Base-by-base conservation (phyloP, 2,113 vertebrate genomes). In the Regulus satrapa region DNA sequence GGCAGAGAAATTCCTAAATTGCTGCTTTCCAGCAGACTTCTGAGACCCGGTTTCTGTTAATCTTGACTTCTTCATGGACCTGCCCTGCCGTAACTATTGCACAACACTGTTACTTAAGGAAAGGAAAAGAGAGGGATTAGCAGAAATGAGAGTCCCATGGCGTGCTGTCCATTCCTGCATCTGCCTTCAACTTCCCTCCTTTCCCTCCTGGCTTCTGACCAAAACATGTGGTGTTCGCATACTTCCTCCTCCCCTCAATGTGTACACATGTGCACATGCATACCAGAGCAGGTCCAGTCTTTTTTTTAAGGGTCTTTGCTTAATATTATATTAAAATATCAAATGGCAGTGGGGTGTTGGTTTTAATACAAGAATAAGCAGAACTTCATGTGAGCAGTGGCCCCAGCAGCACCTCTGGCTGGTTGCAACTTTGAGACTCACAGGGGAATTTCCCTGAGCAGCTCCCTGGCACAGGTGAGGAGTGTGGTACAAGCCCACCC, bases 231-330 rank as follows among this genome's bases (percentile, higher is more conserved):
- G 28, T 52, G 43, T 38, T 64, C 54, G 12, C 49, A 20, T 15
- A 5, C 49, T 80, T 72, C 49, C 24, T 56, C 24, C 28, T 85
- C 12, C 34, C 24, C 49, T 77, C 6, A 0, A 0, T 29, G 4
- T 28, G 9, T 12, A 3, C 28, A 20, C 1, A 0, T 49, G 12
- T 31, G 18, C 26, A 3, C 5, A 4, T 36, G 16, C 51, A 4
- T 38, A 26, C 10, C 26, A 61, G 54, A 41, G 71, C 34, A 89
- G 34, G 18, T 66, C 34, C 51, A 40, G 34, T n/a, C 61, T 38
- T 62, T 63, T 41, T 21, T 55, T 43, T 79, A 43, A 74, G 52
- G 18, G 8, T 28, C 12, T 63, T 28, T 52, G 23, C n/a, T 51
- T n/a, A 52, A 12, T 36, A 29, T 55, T 49, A 15, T 61, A 15